A percentile compares a stretch with the other conserved stretches of the same genome.
phyloP scores from a whole-genome alignment of 1,140 invertebrate species.

The Teleopsis dalmanni region DNA sequence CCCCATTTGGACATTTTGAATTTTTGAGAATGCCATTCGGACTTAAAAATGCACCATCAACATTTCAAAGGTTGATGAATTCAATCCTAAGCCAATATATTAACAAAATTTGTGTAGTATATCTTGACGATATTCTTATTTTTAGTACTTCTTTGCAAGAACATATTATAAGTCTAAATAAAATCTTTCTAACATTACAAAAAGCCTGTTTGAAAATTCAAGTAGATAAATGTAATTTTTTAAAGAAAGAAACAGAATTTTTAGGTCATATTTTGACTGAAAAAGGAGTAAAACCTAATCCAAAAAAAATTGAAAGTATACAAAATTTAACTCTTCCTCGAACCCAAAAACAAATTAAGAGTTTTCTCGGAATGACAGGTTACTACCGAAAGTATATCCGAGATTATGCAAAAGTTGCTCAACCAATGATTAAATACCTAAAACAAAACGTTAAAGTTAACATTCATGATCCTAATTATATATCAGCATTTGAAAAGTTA shows the following conservation, averaged over 20 bases:
- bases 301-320: slow-evolving; percentile 19
- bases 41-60: slow-evolving; percentile 4
- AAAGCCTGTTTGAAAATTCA: slow-evolving; percentile 22
- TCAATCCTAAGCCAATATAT: neutral
- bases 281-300: slow-evolving; percentile 29
- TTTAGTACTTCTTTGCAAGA: slow-evolving; percentile 1
- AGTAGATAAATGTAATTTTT: slow-evolving; percentile 31
- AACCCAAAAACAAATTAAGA: slow-evolving; percentile 20
- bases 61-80: slow-evolving; percentile 9
- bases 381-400: no score
- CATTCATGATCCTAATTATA: no score
- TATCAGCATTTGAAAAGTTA: no score
- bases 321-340: slow-evolving; percentile 17
- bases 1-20: slow-evolving; percentile 2
- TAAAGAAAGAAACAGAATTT: slow-evolving; percentile 6
- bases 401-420: no score
- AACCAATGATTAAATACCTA: no score
- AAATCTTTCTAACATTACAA: slow-evolving; percentile 14
- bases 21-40: slow-evolving; percentile 10
- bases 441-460: no score
- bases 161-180: neutral
- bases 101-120: slow-evolving; percentile 8
- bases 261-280: slow-evolving; percentile 5
- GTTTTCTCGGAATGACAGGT: no score
- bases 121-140: slow-evolving; percentile 9